phyloP scores from a whole-genome alignment of 2,888 invertebrate species.

The Drosophila mimetica region DNA sequence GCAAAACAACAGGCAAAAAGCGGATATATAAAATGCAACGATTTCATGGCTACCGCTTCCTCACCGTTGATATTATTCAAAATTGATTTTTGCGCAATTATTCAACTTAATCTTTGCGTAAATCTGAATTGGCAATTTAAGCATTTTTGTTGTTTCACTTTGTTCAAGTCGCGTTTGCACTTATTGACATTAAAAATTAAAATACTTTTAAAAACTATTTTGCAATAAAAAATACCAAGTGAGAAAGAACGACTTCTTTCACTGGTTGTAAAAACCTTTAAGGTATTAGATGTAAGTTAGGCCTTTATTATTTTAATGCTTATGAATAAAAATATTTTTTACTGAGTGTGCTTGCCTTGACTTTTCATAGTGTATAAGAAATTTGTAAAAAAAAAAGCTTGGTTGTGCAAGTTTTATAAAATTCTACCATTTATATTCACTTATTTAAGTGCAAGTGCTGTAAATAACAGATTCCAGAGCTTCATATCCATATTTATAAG shows the following conservation, averaged over 20 bases:
- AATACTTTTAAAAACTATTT: constrained; percentile 47
- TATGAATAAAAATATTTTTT: neutral
- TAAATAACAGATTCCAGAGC: constrained; percentile 15
- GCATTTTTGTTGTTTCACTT: constrained; percentile 29
- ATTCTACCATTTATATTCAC: neutral
- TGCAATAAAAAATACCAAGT: neutral
- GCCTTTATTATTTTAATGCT: no score
- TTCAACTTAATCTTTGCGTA: constrained; percentile 29
- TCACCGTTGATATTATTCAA: constrained; percentile 40
- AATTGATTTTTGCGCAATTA: constrained; percentile 22
- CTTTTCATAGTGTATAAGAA: no score
- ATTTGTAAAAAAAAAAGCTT: neutral
- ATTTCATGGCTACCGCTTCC: constrained; percentile 5
- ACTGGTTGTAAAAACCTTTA: neutral
- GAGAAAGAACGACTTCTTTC: neutral
- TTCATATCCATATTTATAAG: constrained; percentile 37
- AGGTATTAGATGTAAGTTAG: no score
- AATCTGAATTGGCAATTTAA: constrained; percentile 45
- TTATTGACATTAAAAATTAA: constrained; percentile 47
- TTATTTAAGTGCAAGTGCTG: neutral
- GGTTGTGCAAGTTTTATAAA: neutral
- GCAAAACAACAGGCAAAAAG: neutral
- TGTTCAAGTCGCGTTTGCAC: neutral
- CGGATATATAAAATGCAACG: constrained; percentile 33
- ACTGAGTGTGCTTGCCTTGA: no score